Conservation (phyloP, 2,888 invertebrate genomes). For the Palloptera scutellata region DNA sequence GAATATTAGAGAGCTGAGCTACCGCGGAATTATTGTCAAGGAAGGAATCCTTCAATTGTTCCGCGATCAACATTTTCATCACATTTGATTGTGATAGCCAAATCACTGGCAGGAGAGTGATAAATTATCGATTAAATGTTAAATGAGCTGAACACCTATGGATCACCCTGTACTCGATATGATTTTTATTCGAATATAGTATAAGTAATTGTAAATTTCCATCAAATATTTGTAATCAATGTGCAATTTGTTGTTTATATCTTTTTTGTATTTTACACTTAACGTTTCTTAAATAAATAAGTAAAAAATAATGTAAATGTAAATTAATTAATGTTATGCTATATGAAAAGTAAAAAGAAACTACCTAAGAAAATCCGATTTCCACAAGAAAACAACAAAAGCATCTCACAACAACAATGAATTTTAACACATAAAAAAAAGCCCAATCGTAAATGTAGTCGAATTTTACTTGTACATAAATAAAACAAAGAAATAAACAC, state of each 20-base stretch:
- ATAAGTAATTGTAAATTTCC: conserved; percentile 4
- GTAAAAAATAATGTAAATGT: conserved; percentile 2
- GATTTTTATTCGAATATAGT: background rate
- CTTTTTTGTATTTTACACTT: background rate
- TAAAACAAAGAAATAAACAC: conserved; percentile 23
- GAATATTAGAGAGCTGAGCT: too few relatives aligned
- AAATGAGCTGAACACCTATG: too few relatives aligned
- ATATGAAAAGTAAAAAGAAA: too few relatives aligned
- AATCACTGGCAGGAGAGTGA: too few relatives aligned
- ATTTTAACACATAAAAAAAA: conserved; percentile 1
- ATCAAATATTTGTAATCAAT: conserved; percentile 33
- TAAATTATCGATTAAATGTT: too few relatives aligned
- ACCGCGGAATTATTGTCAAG: too few relatives aligned
- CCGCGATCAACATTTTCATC: too few relatives aligned
- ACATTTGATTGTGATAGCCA: too few relatives aligned
- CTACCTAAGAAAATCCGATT: background rate
- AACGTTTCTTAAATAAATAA: conserved; percentile 4
- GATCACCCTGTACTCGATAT: background rate
- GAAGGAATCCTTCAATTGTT: too few relatives aligned
- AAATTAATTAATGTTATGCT: background rate
- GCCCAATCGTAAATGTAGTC: conserved; percentile 15
- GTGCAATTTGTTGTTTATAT: conserved; percentile 39
- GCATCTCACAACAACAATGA: background rate
- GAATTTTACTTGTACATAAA: conserved; percentile 34
- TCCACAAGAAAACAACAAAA: background rate